A percentile compares a stretch with the other conserved stretches of the same genome.
phyloP scores from a whole-genome alignment of 2,113 vertebrate genomes.

The Seriola quinqueradiata region DNA sequence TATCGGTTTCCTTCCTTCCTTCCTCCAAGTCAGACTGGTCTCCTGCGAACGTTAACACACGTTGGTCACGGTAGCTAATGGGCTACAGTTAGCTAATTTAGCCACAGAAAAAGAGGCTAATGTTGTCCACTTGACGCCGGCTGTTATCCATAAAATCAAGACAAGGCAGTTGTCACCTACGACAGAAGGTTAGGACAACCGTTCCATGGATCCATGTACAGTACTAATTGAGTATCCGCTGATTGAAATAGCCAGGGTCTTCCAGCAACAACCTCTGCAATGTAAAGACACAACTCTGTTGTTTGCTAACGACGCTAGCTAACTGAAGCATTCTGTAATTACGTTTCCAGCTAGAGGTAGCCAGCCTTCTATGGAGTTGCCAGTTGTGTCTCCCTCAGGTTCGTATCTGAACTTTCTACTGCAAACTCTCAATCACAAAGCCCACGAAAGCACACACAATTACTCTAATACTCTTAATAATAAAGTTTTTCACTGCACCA shows the following conservation, averaged over 20 bases:
- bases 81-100: slow-evolving; percentile 46
- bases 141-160: neutral
- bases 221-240: neutral
- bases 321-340: neutral
- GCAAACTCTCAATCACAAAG: neutral
- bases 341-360: neutral
- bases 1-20: slow-evolving; percentile 71
- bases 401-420: neutral
- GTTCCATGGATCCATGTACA: neutral
- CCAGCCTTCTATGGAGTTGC: slow-evolving; percentile 1
- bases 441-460: neutral
- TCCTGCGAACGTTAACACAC: slow-evolving; percentile 36
- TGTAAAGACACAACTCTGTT: neutral
- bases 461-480: neutral
- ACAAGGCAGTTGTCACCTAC: neutral
- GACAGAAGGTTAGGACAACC: neutral
- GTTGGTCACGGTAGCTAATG: slow-evolving; percentile 43
- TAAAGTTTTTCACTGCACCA: neutral
- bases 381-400: slow-evolving; percentile 29
- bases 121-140: neutral
- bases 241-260: neutral
- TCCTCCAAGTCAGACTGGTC: slow-evolving; percentile 44
- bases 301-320: slow-evolving; percentile 37
- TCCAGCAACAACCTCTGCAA: neutral
- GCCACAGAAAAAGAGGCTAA: neutral